A percentile compares a stretch with the other conserved stretches of the same genome.
Conservation (phyloP, 2,797 vertebrate genomes). For the Clarias pachynema region DNA sequence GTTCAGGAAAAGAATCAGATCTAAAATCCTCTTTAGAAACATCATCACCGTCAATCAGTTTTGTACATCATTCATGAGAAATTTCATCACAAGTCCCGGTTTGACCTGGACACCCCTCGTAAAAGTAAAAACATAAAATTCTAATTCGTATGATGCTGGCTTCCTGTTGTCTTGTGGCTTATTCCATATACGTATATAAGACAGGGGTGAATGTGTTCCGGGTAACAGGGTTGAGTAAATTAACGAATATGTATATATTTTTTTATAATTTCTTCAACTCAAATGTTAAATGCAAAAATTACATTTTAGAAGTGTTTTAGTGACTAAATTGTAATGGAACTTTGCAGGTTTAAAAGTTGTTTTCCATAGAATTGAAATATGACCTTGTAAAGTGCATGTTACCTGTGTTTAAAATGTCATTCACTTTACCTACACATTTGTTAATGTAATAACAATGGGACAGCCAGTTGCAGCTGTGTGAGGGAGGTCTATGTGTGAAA, state of each 20-base stretch:
- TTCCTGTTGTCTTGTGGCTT: background rate
- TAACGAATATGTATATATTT: background rate
- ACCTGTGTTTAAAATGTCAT: background rate
- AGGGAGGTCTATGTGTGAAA: constrained; percentile 43
- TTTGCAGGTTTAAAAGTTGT: too few relatives aligned
- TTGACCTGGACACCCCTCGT: too few relatives aligned
- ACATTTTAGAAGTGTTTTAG: background rate
- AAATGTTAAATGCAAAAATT: background rate
- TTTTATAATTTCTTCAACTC: background rate
- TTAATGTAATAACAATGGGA: background rate
- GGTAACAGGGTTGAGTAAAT: background rate
- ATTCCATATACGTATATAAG: background rate
- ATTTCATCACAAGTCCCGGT: too few relatives aligned
- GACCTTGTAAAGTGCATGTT: background rate
- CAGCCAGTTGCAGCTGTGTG: background rate
- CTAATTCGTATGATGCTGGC: background rate
- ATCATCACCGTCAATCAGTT: too few relatives aligned
- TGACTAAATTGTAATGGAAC: background rate
- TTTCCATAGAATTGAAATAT: background rate
- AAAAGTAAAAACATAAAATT: background rate
- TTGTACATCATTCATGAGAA: too few relatives aligned
- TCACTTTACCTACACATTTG: background rate
- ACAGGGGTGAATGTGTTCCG: background rate
- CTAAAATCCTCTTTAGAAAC: too few relatives aligned
- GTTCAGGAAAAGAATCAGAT: too few relatives aligned